Percentiles rank a stretch among this genome's conserved stretches.
Conservation (phyloP, 2,797 vertebrate genomes). For the Naso thynnoides region DNA sequence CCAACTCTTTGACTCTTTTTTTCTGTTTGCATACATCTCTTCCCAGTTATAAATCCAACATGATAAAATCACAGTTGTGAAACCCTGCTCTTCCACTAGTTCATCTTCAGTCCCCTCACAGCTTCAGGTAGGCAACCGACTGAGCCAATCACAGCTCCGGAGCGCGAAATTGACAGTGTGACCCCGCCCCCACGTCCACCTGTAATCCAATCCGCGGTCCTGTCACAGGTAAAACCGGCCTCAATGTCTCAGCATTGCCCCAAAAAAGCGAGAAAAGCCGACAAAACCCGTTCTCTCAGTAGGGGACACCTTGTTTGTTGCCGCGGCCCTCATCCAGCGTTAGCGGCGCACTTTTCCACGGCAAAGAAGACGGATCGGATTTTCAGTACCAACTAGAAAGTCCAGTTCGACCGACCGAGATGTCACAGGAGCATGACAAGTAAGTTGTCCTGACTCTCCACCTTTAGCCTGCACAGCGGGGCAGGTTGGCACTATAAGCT, state of each 20-base stretch:
- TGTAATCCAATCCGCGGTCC: constrained; percentile 88
- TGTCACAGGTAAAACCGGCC: constrained; percentile 90
- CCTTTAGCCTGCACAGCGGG: constrained; percentile 58
- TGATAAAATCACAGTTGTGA: constrained; percentile 53
- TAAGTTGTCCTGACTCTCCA: constrained; percentile 87
- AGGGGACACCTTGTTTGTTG: constrained; percentile 80
- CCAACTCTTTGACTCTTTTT: neutral
- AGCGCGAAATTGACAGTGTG: constrained; percentile 69
- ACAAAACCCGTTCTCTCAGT: constrained; percentile 93
- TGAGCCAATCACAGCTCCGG: constrained; percentile 74
- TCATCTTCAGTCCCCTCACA: constrained; percentile 8
- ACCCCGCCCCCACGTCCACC: constrained; percentile 77
- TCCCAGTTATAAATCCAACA: neutral
- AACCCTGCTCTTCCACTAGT: constrained; percentile 35
- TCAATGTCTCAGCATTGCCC: constrained; percentile 86
- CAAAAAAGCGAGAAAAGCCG: constrained; percentile 96
- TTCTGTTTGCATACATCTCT: neutral
- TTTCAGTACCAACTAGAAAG: constrained; percentile 97
- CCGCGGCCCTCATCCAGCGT: constrained; percentile 84
- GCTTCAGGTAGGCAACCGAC: constrained; percentile 46
- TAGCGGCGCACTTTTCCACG: constrained; percentile 73
- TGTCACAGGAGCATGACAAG: constrained; percentile 99
- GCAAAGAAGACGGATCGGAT: constrained; percentile 91
- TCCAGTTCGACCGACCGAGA: constrained; percentile 97
- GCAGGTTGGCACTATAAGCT: constrained; percentile 39